A percentile compares a stretch with the other conserved stretches of the same genome.
phyloP scores from a whole-genome alignment of 2,888 invertebrate genomes.

The Rotaria sp. region DNA sequence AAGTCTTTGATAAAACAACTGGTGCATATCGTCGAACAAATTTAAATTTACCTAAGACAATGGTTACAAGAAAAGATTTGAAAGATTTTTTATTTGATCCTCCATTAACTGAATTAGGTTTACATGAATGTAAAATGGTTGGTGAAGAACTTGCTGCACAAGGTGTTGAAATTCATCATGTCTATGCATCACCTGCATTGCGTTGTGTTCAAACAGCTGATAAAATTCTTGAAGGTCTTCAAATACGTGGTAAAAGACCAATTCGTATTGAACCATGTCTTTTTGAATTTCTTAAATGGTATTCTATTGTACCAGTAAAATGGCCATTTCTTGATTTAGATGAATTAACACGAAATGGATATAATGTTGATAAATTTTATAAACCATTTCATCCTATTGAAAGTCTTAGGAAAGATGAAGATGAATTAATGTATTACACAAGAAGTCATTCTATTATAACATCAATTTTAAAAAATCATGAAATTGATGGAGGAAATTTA shows the following conservation, averaged over 20 bases:
- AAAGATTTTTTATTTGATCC: constrained; percentile 74
- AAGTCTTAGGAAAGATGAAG: constrained; percentile 38
- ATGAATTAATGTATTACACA: constrained; percentile 33
- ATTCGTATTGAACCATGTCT: constrained; percentile 73
- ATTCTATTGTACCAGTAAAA: constrained; percentile 51
- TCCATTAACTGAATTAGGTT: constrained; percentile 80
- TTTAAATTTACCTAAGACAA: constrained; percentile 76
- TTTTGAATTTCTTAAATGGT: constrained; percentile 89
- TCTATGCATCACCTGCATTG: constrained; percentile 79
- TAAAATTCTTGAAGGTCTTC: constrained; percentile 54
- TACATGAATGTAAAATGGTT: constrained; percentile 65
- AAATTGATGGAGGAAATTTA: constrained; percentile 67
- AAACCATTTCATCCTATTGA: constrained; percentile 32
- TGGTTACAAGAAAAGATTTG: constrained; percentile 67
- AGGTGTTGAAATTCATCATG: constrained; percentile 66
- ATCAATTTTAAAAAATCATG: constrained; percentile 28
- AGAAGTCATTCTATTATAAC: constrained; percentile 28
- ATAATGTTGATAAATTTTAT: constrained; percentile 34
- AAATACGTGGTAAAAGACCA: constrained; percentile 51
- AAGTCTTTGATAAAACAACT: constrained; percentile 68
- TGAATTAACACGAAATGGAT: constrained; percentile 37
- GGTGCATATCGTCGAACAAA: constrained; percentile 71
- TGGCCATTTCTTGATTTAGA: constrained; percentile 35
- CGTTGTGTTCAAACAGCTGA: constrained; percentile 77
- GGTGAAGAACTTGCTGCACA: constrained; percentile 74